Conservation (phyloP, 2,113 vertebrate species). For the Prietella phreatophila region DNA sequence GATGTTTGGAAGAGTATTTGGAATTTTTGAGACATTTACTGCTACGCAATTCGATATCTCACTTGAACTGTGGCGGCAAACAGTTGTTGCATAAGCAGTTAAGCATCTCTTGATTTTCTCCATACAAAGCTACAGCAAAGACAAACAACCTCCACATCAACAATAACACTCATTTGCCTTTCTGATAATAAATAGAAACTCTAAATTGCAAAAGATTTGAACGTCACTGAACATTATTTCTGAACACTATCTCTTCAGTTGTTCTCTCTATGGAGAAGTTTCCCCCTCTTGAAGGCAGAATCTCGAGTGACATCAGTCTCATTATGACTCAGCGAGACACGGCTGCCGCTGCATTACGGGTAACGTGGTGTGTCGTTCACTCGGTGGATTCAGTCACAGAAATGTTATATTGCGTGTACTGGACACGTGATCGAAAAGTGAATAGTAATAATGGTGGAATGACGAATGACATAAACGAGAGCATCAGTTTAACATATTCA, state of each 20-base stretch:
- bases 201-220: neutral
- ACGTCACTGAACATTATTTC: neutral
- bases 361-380: neutral
- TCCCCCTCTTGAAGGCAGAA: neutral
- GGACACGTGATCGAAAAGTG: neutral
- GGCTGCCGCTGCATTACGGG: constrained; percentile 44
- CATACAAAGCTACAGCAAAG: neutral
- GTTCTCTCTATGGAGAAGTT: neutral
- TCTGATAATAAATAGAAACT: neutral
- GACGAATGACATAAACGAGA: neutral
- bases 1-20: neutral
- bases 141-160: neutral
- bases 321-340: neutral
- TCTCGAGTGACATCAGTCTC: neutral
- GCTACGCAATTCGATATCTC: neutral
- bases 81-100: neutral
- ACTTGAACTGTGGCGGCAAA: neutral
- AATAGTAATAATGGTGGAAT: neutral
- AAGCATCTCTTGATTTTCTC: neutral
- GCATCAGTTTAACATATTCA: neutral
- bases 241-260: neutral
- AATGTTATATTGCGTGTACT: neutral
- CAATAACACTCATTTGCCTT: neutral
- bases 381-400: neutral
- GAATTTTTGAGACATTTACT: neutral